Evolutionary conservation across 2,113 vertebrate species (phyloP).

Genomic region (Lynx canadensis): DNA sequence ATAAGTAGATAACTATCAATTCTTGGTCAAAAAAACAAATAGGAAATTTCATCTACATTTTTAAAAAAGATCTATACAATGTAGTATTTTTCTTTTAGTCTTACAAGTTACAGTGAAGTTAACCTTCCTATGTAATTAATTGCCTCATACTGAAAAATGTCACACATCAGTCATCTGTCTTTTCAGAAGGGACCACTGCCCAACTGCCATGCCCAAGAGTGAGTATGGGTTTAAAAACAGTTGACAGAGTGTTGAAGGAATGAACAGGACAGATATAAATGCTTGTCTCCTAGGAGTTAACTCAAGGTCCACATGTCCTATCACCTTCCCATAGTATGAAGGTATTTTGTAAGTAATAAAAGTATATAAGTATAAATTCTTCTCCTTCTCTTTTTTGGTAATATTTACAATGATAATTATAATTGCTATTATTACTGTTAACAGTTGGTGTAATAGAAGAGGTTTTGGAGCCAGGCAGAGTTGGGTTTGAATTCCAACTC

Average conservation of each 20-base stretch:
- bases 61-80: background rate
- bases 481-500: background rate
- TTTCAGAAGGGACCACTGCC: background rate
- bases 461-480: background rate
- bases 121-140: background rate
- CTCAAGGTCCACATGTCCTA: background rate
- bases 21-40: background rate
- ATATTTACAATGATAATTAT: background rate
- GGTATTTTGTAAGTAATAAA: background rate
- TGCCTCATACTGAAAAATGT: background rate
- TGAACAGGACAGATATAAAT: no score
- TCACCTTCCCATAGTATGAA: background rate
- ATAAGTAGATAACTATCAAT: background rate
- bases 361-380: background rate
- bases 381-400: background rate
- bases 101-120: background rate
- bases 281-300: background rate
- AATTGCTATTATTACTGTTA: background rate
- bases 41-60: background rate
- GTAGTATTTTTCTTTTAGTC: background rate
- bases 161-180: background rate
- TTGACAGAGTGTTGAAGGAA: background rate
- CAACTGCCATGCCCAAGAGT: background rate
- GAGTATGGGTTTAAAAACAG: background rate
- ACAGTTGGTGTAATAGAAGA: background rate